phyloP scores from a whole-genome alignment of 2,113 vertebrate species.

The Upupa epops region DNA sequence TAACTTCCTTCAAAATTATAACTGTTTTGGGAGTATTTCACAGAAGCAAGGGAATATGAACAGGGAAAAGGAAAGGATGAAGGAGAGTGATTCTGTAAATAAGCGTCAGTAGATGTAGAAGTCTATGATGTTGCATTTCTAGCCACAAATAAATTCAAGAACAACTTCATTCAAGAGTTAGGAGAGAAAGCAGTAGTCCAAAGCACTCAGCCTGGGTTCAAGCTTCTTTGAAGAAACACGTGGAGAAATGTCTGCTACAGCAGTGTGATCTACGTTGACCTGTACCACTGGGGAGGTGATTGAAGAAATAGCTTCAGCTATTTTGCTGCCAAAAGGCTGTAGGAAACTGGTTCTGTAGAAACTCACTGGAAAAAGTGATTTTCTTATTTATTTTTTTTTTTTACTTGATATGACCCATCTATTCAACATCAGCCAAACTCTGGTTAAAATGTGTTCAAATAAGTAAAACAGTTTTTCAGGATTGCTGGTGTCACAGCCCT shows the following conservation, averaged over 20 bases:
- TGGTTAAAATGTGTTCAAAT: neutral
- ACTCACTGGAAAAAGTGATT: neutral
- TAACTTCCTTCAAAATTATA: neutral
- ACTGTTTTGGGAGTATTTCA: neutral
- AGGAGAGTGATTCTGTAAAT: neutral
- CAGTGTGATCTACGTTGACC: neutral
- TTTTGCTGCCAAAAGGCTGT: neutral
- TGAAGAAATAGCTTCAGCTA: neutral
- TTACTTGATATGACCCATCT: neutral
- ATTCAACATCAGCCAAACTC: slow-evolving; percentile 18
- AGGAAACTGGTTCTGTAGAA: neutral
- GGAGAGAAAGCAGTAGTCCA: neutral
- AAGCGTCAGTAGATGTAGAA: neutral
- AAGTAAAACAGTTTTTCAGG: neutral
- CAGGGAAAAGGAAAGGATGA: neutral
- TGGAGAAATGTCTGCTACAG: neutral
- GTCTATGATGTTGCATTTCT: neutral
- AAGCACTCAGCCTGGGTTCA: neutral
- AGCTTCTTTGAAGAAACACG: neutral
- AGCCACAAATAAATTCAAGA: too few relatives aligned
- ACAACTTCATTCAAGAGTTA: neutral
- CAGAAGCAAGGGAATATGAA: neutral
- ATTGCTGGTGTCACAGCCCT: neutral
- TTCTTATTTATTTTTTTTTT: slow-evolving; percentile 3
- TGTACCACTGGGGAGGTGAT: neutral